Percentiles rank a stretch among this genome's conserved stretches.
Evolutionary conservation across 2,113 vertebrate species (phyloP).

Genomic region (Cyrtonyx montezumae): DNA sequence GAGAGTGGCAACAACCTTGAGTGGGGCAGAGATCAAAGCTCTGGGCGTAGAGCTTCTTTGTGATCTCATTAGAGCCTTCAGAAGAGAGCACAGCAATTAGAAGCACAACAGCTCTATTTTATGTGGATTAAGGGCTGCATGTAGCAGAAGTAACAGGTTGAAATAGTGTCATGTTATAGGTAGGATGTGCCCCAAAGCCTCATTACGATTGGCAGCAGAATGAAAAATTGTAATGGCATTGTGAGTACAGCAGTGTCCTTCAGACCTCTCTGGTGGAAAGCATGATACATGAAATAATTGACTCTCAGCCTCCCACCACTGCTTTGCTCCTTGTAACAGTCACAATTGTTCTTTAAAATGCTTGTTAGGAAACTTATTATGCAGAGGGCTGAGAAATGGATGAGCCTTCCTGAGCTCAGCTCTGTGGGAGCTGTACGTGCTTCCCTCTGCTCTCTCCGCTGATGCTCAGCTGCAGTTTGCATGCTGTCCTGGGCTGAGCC

Average conservation of each 20-base stretch:
- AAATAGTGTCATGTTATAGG: conserved; percentile 12
- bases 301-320: not conserved
- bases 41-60: conserved; percentile 17
- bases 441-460: not conserved
- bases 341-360: conserved; percentile 21
- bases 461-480: not conserved
- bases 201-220: conserved; percentile 10
- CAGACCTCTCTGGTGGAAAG: conserved; percentile 16
- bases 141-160: not conserved
- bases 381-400: not conserved
- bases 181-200: conserved; percentile 16
- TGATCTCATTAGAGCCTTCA: conserved; percentile 53
- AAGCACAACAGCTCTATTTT: conserved; percentile 10
- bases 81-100: not conserved
- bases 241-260: conserved; percentile 18
- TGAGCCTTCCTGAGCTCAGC: not conserved
- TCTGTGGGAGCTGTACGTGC: not conserved
- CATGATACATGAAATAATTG: conserved; percentile 37
- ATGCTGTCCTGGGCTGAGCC: not conserved
- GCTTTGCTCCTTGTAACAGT: conserved; percentile 16
- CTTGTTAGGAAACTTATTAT: conserved; percentile 11
- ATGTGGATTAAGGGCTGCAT: conserved; percentile 24
- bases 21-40: conserved; percentile 38
- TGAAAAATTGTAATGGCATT: conserved; percentile 16
- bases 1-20: conserved; percentile 4